A percentile compares a stretch with the other conserved stretches of the same genome.
phyloP scores from a whole-genome alignment of 2,797 vertebrate species.

The Prionace glauca region DNA sequence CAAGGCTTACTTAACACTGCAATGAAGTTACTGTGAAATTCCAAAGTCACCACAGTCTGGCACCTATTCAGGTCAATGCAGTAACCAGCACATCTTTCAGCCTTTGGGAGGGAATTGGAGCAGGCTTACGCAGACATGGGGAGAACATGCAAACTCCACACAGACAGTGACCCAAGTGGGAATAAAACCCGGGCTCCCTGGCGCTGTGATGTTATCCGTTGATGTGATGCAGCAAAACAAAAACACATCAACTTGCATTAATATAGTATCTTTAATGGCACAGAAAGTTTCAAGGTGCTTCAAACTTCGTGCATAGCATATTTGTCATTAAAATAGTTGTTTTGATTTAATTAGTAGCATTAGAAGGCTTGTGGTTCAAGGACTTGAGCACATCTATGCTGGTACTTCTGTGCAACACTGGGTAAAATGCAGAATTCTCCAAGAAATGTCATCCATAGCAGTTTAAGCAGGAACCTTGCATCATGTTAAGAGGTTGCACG shows the following conservation, averaged over 20 bases:
- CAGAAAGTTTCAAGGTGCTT: not conserved
- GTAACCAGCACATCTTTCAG: no score
- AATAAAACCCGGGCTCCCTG: no score
- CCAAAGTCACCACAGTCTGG: no score
- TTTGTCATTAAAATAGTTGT: not conserved
- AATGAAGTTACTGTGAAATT: no score
- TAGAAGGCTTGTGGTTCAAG: not conserved
- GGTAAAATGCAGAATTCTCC: not conserved
- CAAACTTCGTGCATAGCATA: not conserved
- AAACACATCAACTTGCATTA: not conserved
- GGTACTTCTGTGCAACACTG: not conserved
- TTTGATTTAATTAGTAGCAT: not conserved
- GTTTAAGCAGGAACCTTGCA: not conserved
- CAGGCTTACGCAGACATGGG: no score
- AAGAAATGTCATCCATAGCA: not conserved
- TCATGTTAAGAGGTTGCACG: not conserved
- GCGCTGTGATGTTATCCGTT: not conserved
- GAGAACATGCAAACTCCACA: no score
- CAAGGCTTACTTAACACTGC: no score
- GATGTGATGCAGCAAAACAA: not conserved
- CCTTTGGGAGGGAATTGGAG: no score
- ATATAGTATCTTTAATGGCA: not conserved
- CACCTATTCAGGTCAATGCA: no score
- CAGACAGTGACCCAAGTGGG: no score
- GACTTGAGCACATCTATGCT: not conserved